Percentiles rank a stretch among this genome's conserved stretches.
Evolutionary conservation across 2,113 vertebrate species (phyloP).

Genomic region (Scalopus aquaticus): DNA sequence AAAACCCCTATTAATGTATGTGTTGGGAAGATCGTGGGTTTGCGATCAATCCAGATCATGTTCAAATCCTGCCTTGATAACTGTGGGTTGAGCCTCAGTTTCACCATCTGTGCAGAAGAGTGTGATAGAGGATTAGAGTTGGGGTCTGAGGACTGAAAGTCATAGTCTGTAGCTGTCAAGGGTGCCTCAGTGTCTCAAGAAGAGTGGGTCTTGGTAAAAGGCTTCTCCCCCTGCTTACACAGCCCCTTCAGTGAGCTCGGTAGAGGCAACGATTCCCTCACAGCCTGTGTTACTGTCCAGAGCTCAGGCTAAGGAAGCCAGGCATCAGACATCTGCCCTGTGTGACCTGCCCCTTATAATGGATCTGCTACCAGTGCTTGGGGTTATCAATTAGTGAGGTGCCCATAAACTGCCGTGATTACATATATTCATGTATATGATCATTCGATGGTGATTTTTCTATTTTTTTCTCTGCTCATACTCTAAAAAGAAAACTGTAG

Average conservation of each 20-base stretch:
- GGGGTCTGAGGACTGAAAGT: background rate
- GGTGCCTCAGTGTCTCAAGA: background rate
- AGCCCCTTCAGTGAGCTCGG: too few relatives aligned
- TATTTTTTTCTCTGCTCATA: background rate
- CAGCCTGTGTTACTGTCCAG: too few relatives aligned
- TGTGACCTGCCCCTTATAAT: background rate
- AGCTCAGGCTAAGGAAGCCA: background rate
- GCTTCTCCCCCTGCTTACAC: background rate
- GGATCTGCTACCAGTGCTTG: background rate
- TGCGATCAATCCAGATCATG: background rate
- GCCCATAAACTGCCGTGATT: too few relatives aligned
- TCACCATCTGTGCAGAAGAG: background rate
- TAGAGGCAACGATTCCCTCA: too few relatives aligned
- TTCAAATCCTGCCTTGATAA: background rate
- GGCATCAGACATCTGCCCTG: background rate
- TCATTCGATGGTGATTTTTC: background rate
- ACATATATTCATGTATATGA: background rate
- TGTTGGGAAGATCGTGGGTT: background rate
- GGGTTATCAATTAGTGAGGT: background rate
- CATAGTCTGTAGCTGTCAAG: too few relatives aligned
- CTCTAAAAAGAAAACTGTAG: background rate
- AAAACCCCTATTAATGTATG: background rate
- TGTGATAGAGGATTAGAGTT: background rate
- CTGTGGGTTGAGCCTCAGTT: background rate
- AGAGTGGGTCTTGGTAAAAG: background rate